Conservation (phyloP, 1,140 invertebrate genomes). For the Drosophila repletoides region DNA sequence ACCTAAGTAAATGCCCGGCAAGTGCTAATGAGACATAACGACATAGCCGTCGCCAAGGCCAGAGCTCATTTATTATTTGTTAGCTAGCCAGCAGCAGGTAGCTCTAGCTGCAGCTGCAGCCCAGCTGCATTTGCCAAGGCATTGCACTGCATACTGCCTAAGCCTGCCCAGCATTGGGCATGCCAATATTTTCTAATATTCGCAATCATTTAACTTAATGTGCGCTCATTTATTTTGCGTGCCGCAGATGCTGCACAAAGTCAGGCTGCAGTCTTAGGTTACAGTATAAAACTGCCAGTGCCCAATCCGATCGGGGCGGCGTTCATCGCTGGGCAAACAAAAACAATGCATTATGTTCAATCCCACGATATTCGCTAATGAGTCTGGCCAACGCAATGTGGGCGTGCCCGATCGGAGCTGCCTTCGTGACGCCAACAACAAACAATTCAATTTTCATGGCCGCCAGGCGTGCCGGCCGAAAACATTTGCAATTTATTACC, state of each 20-base stretch:
- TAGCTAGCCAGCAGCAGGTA: slow-evolving; percentile 24
- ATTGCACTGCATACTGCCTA: slow-evolving; percentile 1
- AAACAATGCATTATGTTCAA: slow-evolving; percentile 27
- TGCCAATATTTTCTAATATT: slow-evolving; percentile 78
- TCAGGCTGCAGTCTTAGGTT: background rate
- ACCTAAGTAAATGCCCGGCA: slow-evolving; percentile 56
- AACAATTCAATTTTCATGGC: slow-evolving; percentile 76
- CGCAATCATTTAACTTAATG: slow-evolving; percentile 79
- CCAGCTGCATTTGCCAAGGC: background rate
- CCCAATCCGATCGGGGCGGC: slow-evolving; percentile 22
- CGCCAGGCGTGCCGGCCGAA: slow-evolving; percentile 51
- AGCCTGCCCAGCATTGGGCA: slow-evolving; percentile 47
- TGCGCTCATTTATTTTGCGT: slow-evolving; percentile 70
- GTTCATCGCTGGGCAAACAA: slow-evolving; percentile 68
- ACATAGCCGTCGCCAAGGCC: slow-evolving; percentile 65
- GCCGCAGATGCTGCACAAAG: slow-evolving; percentile 27
- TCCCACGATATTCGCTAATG: slow-evolving; percentile 76
- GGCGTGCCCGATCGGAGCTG: slow-evolving; percentile 48
- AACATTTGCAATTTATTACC: slow-evolving; percentile 71
- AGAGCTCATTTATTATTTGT: slow-evolving; percentile 67
- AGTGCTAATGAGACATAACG: slow-evolving; percentile 78
- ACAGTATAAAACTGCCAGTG: no score
- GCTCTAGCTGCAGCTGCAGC: background rate
- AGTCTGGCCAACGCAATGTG: slow-evolving; percentile 73
- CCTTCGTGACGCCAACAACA: slow-evolving; percentile 67